Conservation (phyloP, 2,888 invertebrate species). For the Spialia ferax region DNA sequence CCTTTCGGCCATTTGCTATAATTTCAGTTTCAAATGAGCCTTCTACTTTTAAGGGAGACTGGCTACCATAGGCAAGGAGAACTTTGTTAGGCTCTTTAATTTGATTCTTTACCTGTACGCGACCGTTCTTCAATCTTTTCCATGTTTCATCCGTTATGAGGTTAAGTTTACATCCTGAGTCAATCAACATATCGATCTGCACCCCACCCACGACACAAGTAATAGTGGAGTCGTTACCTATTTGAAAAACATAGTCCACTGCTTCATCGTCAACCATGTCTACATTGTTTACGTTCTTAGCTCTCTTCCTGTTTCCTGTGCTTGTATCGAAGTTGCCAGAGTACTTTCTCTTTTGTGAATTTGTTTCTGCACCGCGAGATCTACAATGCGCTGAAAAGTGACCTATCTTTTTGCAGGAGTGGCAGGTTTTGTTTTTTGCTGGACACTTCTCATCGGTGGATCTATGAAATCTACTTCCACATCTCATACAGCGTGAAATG, state of each 20-base stretch:
- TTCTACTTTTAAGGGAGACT: neutral
- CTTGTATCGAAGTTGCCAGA: constrained; percentile 2
- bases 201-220: constrained; percentile 17
- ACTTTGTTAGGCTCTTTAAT: neutral
- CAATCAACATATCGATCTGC: constrained; percentile 12
- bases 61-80: neutral
- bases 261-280: constrained; percentile 11
- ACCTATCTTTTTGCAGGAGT: neutral
- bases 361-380: neutral
- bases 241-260: constrained; percentile 40
- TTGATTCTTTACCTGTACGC: neutral
- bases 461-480: neutral
- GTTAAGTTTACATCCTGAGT: constrained; percentile 27
- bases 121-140: constrained; percentile 9
- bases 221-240: constrained; percentile 27
- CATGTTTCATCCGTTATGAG: constrained; percentile 18
- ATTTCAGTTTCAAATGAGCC: constrained; percentile 19
- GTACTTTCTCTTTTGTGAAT: neutral
- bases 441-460: neutral
- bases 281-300: constrained; percentile 2
- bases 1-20: constrained; percentile 3
- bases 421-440: constrained; percentile 1
- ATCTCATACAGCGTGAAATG: neutral
- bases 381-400: neutral
- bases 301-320: constrained; percentile 5